Evolutionary conservation across 2,113 vertebrate species (phyloP).

Genomic region (Phoenicopterus ruber): DNA sequence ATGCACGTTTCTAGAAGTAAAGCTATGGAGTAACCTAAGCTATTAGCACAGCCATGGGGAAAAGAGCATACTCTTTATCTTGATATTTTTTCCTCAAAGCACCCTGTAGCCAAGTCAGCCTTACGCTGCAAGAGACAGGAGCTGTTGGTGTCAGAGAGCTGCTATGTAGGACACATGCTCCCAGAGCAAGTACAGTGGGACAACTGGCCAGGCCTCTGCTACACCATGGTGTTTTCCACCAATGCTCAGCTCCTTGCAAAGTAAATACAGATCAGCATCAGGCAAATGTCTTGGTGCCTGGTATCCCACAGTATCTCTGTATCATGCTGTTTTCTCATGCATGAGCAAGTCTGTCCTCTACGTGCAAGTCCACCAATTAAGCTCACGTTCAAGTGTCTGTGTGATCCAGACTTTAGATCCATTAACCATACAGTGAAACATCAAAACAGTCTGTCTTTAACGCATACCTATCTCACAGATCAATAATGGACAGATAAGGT

Average conservation of each 20-base stretch:
- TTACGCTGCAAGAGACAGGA: neutral
- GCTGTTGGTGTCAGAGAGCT: neutral
- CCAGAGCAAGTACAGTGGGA: neutral
- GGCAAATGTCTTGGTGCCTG: neutral
- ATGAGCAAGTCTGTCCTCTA: neutral
- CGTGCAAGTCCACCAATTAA: neutral
- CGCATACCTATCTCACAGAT: neutral
- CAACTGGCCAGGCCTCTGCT: neutral
- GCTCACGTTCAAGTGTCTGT: neutral
- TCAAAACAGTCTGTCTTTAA: neutral
- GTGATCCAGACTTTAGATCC: neutral
- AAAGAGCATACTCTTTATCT: neutral
- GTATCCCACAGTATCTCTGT: neutral
- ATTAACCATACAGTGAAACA: neutral
- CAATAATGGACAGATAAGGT: neutral
- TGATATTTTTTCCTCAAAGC: neutral
- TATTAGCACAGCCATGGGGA: neutral
- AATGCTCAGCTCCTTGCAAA: neutral
- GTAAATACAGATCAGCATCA: neutral
- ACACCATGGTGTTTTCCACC: neutral
- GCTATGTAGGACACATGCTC: rapidly evolving
- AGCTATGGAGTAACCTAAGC: neutral
- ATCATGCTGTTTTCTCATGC: neutral
- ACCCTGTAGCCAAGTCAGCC: neutral
- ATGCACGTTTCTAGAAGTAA: neutral